Conservation (phyloP, 1,140 invertebrate genomes). For the Phortica variegata region DNA sequence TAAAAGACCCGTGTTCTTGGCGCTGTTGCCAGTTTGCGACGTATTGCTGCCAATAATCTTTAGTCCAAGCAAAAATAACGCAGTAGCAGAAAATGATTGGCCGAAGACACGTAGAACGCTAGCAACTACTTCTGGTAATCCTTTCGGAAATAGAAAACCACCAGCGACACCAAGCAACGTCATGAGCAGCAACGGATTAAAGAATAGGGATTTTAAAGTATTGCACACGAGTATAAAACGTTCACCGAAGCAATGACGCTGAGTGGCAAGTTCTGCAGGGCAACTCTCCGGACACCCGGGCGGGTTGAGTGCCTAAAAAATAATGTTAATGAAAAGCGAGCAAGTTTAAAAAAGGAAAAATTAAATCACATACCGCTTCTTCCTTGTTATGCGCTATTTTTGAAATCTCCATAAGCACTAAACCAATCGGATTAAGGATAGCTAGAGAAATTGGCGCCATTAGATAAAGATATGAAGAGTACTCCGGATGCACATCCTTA, state of each 20-base stretch:
- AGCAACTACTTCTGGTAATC: constrained; percentile 73
- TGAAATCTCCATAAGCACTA: constrained; percentile 86
- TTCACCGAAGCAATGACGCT: constrained; percentile 37
- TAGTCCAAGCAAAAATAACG: constrained; percentile 86
- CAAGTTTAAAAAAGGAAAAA: not conserved
- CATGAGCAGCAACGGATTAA: constrained; percentile 92
- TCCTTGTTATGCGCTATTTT: constrained; percentile 60
- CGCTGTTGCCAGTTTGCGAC: constrained; percentile 67
- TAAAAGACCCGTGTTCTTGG: constrained; percentile 56
- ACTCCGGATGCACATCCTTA: constrained; percentile 80
- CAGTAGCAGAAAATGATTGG: constrained; percentile 86
- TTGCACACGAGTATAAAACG: constrained; percentile 56
- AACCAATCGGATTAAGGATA: constrained; percentile 90
- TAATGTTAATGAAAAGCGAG: not conserved
- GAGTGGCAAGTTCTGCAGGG: constrained; percentile 44
- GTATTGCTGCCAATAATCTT: constrained; percentile 91
- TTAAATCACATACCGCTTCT: constrained; percentile 25
- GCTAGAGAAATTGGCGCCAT: constrained; percentile 92
- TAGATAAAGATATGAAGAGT: constrained; percentile 87
- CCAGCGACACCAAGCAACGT: constrained; percentile 86
- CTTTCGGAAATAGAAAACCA: constrained; percentile 79
- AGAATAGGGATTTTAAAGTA: constrained; percentile 69
- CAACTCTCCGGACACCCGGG: constrained; percentile 45
- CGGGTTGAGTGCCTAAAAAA: constrained; percentile 29
- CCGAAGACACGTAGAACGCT: constrained; percentile 79